Base-by-base conservation (phyloP, 2,888 invertebrate species). In the Tethea ocularis region DNA sequence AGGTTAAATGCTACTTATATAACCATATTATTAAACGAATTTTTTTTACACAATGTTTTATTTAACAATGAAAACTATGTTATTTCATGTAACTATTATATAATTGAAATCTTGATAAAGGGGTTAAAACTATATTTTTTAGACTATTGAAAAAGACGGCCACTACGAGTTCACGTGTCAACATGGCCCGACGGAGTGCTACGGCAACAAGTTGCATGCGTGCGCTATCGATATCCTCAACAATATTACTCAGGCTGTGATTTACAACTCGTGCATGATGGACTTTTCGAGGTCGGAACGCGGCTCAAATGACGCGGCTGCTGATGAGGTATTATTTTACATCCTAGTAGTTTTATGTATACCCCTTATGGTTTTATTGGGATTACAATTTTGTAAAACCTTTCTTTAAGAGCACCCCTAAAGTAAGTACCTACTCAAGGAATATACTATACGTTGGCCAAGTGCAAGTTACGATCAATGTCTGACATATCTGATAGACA, bases 131-230 rank as follows among this genome's bases (percentile, higher is more conserved):
- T 13, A 29, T 11, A 57, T 51, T 52, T 61, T 54, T 58, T 75
- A 83, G 57, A 74, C 69, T 1, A 15, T 57, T 4, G 61, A 69
- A 17, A 58, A 62, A 0, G 62, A 74, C 41, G 80, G 77, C 0
- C 63, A 58, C 20, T 61, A 71, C 22, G 64, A 67, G 57, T 96
- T 97, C 78, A 85, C 88, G n/a, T 97, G 97, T 75, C 97, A 97
- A 77, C 97, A 97, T 79, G 96, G 96, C 20, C 78, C 83, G 1
- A 71, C 86, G 0, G 97, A 97, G 84, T 97, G 97, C 77, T 93
- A 95, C 68, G 97, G 96, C 0, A 97, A 97, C 80, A 96, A 94
- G 72, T 94, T 97, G 60, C 97, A 97, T 80, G 96, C 96, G 0
- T 97, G 97, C 82, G 94, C 81, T 6, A 76, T 83, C 15, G 67